A percentile compares a stretch with the other conserved stretches of the same genome.
phyloP scores from a whole-genome alignment of 2,888 invertebrate species.

The Xanthia togata region DNA sequence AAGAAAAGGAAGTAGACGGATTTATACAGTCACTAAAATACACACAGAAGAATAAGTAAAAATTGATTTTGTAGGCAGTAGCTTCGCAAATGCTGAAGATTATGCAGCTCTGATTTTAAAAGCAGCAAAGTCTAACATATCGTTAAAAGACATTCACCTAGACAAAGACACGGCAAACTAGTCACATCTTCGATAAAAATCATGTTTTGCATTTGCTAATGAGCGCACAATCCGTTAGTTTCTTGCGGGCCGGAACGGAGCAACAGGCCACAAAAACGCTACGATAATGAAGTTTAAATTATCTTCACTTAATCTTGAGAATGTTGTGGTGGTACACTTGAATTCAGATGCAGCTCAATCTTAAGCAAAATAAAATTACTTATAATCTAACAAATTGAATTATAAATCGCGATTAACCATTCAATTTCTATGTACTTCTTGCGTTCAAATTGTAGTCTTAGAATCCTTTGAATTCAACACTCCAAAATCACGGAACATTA shows the following conservation, averaged over 20 bases:
- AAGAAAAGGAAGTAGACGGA: not conserved
- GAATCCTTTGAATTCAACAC: not conserved
- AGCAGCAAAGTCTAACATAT: not conserved
- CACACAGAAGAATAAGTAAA: not conserved
- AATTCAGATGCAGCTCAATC: not conserved
- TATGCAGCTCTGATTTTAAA: not conserved
- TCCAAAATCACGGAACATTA: not conserved
- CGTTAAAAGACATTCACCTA: not conserved
- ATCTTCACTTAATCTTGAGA: conserved; percentile 34
- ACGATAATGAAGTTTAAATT: conserved; percentile 48
- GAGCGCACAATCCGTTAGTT: conserved; percentile 54
- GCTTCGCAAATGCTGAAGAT: not conserved
- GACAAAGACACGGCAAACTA: not conserved
- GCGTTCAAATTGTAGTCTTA: not conserved
- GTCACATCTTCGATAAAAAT: conserved; percentile 31
- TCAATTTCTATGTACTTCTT: no score
- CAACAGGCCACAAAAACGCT: conserved; percentile 49
- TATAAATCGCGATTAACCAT: not conserved
- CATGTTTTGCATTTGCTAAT: conserved; percentile 51
- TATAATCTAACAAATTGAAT: not conserved
- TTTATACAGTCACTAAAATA: not conserved
- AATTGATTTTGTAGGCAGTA: not conserved
- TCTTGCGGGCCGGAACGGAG: conserved; percentile 50
- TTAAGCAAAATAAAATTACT: conserved; percentile 2
- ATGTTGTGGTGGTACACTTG: conserved; percentile 27